A percentile compares a stretch with the other conserved stretches of the same genome.
phyloP scores from a whole-genome alignment of 2,888 invertebrate genomes.

The Sisyra terminalis region DNA sequence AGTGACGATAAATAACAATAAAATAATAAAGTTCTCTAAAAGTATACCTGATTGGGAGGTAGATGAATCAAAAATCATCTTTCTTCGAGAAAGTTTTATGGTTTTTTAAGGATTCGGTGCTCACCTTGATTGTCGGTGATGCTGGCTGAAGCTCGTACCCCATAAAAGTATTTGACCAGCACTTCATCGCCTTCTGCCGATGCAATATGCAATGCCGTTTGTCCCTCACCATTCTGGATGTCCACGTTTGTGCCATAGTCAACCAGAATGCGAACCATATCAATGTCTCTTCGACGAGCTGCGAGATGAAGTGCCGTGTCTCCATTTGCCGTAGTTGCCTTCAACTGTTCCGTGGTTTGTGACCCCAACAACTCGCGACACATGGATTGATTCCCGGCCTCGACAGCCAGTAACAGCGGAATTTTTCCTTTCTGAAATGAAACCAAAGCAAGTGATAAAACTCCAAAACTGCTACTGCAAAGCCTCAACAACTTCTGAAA shows the following conservation, averaged over 20 bases:
- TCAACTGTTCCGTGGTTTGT: conserved; percentile 76
- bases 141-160: conserved; percentile 85
- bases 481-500: no score
- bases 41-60: no score
- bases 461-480: background rate
- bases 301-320: conserved; percentile 93
- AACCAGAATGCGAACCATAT: conserved; percentile 81
- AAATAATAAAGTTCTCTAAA: no score
- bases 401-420: conserved; percentile 83
- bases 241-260: conserved; percentile 89
- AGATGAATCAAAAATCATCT: no score
- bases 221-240: conserved; percentile 83
- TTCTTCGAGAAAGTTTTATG: no score
- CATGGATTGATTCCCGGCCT: conserved; percentile 91
- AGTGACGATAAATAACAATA: no score
- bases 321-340: conserved; percentile 67
- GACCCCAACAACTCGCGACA: conserved; percentile 81
- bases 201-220: conserved; percentile 88
- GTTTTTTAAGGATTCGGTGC: no score
- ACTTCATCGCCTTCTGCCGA: conserved; percentile 92
- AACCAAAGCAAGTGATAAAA: background rate
- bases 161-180: conserved; percentile 88
- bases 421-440: conserved; percentile 75
- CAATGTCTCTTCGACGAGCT: conserved; percentile 79
- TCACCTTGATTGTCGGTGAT: conserved; percentile 82